Conservation (phyloP, 2,797 vertebrate genomes). For the Enteromius unitaeniatus region DNA sequence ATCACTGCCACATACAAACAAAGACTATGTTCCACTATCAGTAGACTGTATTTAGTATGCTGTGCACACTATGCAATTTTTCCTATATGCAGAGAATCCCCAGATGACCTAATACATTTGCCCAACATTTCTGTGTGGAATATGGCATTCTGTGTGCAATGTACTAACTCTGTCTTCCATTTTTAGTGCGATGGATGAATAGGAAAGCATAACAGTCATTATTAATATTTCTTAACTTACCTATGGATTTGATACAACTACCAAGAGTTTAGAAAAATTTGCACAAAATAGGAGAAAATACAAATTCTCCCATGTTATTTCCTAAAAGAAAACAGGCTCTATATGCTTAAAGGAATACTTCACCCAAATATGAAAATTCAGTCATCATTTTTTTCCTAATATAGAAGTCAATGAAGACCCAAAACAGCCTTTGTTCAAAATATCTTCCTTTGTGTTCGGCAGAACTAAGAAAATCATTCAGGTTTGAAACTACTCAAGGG, state of each 20-base stretch:
- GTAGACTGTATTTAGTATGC: slow-evolving; percentile 12
- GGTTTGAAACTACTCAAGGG: too few species aligned
- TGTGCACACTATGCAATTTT: background rate
- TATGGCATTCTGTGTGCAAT: background rate
- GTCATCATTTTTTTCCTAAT: too few species aligned
- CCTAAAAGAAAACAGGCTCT: background rate
- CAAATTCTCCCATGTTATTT: background rate
- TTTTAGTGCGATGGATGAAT: background rate
- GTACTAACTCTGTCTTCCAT: background rate
- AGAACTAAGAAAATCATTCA: too few species aligned
- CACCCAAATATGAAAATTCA: too few species aligned
- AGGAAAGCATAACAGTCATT: background rate
- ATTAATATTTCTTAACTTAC: background rate
- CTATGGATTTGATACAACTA: background rate
- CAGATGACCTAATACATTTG: background rate
- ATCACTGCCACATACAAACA: slow-evolving; percentile 11
- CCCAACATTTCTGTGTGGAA: slow-evolving; percentile 6
- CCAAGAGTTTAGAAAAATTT: background rate
- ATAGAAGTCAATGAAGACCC: too few species aligned
- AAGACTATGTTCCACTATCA: background rate
- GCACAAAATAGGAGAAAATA: background rate
- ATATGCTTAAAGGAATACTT: background rate
- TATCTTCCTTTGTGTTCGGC: too few species aligned
- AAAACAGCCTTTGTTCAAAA: too few species aligned
- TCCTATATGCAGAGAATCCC: slow-evolving; percentile 1